A percentile compares a stretch with the other conserved stretches of the same genome.
Evolutionary conservation across 2,797 vertebrate genomes (phyloP).

Genomic region (Acropternis orthonyx): DNA sequence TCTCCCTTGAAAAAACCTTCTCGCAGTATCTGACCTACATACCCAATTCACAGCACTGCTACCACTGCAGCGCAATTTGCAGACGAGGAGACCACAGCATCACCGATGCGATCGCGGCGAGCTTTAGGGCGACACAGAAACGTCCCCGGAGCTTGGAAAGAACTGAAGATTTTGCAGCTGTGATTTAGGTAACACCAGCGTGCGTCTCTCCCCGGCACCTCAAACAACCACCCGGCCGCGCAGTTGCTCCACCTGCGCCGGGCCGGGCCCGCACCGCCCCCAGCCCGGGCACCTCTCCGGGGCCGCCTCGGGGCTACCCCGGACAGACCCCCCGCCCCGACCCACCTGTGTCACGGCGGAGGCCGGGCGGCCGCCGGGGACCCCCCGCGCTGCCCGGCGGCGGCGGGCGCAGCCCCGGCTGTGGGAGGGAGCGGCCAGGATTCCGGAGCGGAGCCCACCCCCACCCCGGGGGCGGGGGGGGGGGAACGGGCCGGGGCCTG

Average conservation of each 20-base stretch:
- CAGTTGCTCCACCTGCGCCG: not conserved
- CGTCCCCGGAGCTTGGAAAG: not conserved
- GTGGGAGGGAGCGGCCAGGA: conserved; percentile 20
- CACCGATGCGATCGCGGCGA: not conserved
- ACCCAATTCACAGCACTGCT: not conserved
- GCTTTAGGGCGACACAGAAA: not conserved
- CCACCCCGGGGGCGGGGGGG: not conserved
- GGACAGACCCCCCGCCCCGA: not conserved
- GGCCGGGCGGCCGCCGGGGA: not conserved
- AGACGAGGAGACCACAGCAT: not conserved
- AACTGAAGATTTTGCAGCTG: not conserved
- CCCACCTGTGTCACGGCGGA: conserved; percentile 3
- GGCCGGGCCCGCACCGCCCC: not conserved
- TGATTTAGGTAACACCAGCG: accelerated
- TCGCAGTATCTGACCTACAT: conserved; percentile 15
- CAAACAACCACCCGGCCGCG: not conserved
- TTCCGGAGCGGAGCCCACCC: conserved; percentile 15
- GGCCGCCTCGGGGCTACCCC: not conserved
- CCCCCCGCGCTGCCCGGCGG: not conserved
- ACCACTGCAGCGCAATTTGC: not conserved
- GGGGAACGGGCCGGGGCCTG: not conserved
- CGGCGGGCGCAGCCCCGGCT: conserved; percentile 5
- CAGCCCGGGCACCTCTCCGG: not conserved
- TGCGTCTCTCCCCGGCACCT: not conserved
- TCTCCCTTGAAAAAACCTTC: not conserved